phyloP scores from a whole-genome alignment of 2,888 invertebrate genomes.

The Orthosia incerta region DNA sequence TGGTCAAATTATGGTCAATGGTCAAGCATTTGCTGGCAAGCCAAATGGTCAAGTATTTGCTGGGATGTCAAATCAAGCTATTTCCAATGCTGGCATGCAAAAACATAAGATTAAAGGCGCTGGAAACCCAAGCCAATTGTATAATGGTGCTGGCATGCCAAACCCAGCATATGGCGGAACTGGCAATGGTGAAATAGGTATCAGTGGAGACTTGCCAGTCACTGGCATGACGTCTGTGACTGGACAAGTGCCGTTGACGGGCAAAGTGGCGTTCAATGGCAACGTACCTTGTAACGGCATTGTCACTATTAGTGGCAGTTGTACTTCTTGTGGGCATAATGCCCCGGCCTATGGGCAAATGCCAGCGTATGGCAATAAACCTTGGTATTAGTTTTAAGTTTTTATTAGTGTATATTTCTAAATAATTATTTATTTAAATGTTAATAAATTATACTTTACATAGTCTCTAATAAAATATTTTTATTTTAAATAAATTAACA shows the following conservation, averaged over 20 bases:
- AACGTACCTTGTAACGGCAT: constrained; percentile 55
- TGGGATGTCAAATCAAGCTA: constrained; percentile 6
- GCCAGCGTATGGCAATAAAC: constrained; percentile 38
- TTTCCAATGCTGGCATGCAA: background rate
- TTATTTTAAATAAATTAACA: constrained; percentile 19
- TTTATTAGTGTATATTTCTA: constrained; percentile 23
- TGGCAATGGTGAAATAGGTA: constrained; percentile 66
- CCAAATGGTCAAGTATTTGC: constrained; percentile 14
- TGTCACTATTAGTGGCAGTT: constrained; percentile 61
- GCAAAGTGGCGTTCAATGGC: constrained; percentile 60
- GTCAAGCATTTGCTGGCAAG: constrained; percentile 10
- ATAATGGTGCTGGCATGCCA: constrained; percentile 10
- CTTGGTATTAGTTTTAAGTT: constrained; percentile 31
- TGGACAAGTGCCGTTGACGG: constrained; percentile 60
- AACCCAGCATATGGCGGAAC: constrained; percentile 47
- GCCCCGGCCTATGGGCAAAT: background rate
- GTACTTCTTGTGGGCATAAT: constrained; percentile 45
- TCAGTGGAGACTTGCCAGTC: constrained; percentile 71
- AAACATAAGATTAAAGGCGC: background rate
- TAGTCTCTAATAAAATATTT: constrained; percentile 23
- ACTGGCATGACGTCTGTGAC: constrained; percentile 64
- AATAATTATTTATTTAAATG: constrained; percentile 10
- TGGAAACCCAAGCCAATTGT: background rate
- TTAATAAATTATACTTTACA: constrained; percentile 22
- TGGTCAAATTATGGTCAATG: constrained; percentile 13